Base-by-base conservation (phyloP, 2,888 invertebrate genomes). In the Petrolisthes cinctipes region DNA sequence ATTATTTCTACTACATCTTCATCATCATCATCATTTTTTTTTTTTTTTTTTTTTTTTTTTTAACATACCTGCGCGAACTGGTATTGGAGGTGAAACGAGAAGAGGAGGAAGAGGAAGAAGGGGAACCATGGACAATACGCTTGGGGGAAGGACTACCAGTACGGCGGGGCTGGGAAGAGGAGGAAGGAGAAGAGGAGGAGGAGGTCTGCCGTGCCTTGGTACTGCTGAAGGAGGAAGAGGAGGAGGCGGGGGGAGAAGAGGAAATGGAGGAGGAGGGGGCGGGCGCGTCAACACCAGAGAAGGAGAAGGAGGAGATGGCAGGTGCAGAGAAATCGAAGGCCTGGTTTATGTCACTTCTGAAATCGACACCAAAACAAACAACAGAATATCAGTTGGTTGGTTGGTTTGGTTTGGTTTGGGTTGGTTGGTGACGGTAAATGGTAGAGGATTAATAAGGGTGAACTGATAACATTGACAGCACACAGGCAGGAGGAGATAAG, bases 261-360 rank as follows among this genome's bases (percentile, higher is more conserved):
- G n/a, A 23, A 56, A 23, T n/a, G 4, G 79, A 20, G 14, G 56
- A 11, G n/a, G 20, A 5, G 85, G 71, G 17, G 71, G 14, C 7
- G 61, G 78, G 54, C 23, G 66, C 51, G 5, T 37, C 3, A 37
- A 86, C 57, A 20, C 83, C 73, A 61, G 87, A 68, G 87, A 83
- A 83, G 71, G 83, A 79, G 53, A 83, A 86, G 83, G 87, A 83
- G 17, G 80, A 83, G 83, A 75, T 61, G 81, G 87, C 83, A 83
- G 79, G 83, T 79, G 79, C 57, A 81, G 83, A 80, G 81, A 87
- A 83, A 73, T 83, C 87, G 83, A 87, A 87, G 73, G 75, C 75
- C 87, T 87, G 56, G 80, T 66, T 83, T 79, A 73, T 75, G 71
- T 61, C 83, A 57, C 61, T 81, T 61, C 87, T 87, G 87, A 57